Base-by-base conservation (phyloP, 2,888 invertebrate genomes). In the Drosophila algonquin region DNA sequence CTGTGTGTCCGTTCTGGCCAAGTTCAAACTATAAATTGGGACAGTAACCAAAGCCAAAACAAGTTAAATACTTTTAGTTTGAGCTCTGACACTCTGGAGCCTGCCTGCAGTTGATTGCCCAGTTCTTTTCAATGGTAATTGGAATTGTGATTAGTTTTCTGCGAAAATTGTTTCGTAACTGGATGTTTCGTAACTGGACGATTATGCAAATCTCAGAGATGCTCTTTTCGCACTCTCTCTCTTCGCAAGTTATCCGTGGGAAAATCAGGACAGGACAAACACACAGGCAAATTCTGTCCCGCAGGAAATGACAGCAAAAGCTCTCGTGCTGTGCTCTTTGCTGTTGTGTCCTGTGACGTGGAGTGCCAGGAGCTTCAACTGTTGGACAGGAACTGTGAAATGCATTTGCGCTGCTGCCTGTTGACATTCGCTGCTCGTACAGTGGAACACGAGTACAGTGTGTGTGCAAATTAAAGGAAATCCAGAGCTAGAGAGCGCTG, bases 351-450 rank as follows among this genome's bases (percentile, higher is more conserved):
- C 40, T 40, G 40, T 8, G 16, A 46, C 12, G 18, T 32, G 10
- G 24, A 58, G 32, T 40, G 50, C 40, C 21, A 18, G 21, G n/a
- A 18, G 35, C 10, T 58, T 27, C 58, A 58, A 50, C 58, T 27
- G 40, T 40, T n/a, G 40, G 40, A 40, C 40, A 45, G 18, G 30
- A 65, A 70, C 50, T 56, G 64, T 60, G 56, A 69, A 86, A 77
- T 76, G 78, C 81, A 68, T 76, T 79, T 73, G 69, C 53, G 71
- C 84, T 71, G 63, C 75, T 81, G 70, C 59, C 57, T 84, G 81
- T 87, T 81, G 87, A 81, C 81, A 67, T 69, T 87, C 61, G 67
- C 47, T 46, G 52, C 58, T 61, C 40, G 58, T 68, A 57, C 61
- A 55, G 59, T 56, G 60, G 14, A 40, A 40, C 40, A 40, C 40